A percentile compares a stretch with the other conserved stretches of the same genome.
These are phyloP conservation scores for Helostoma temminkii DNA, from an alignment of 2,797 vertebrate genomes.

Conservation along the genomic window DNA sequence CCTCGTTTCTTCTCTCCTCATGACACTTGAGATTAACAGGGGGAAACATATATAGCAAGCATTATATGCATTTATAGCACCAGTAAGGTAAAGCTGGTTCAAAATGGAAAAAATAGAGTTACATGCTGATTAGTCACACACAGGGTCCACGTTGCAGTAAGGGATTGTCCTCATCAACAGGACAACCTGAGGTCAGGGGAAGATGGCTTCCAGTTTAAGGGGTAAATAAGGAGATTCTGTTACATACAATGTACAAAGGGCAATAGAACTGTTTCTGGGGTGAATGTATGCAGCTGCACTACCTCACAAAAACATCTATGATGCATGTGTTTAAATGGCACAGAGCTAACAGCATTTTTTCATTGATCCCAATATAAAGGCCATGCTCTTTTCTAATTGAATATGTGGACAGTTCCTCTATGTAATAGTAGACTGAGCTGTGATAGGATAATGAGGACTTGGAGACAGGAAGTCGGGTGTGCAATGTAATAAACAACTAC, in stretches of 20 bases:
- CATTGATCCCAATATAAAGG: slow-evolving; percentile 47
- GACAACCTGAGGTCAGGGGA: slow-evolving; percentile 33
- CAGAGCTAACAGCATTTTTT: slow-evolving; percentile 42
- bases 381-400: slow-evolving; percentile 44
- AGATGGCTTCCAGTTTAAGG: slow-evolving; percentile 33
- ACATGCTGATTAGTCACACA: slow-evolving; percentile 9
- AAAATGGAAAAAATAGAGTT: slow-evolving; percentile 28
- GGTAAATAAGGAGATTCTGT: slow-evolving; percentile 67
- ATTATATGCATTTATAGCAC: slow-evolving; percentile 60
- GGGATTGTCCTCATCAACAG: slow-evolving; percentile 10
- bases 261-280: slow-evolving; percentile 43
- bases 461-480: slow-evolving; percentile 23
- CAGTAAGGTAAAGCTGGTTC: slow-evolving; percentile 21
- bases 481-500: slow-evolving; percentile 43
- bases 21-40: slow-evolving; percentile 29
- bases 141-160: slow-evolving; percentile 36
- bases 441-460: slow-evolving; percentile 38
- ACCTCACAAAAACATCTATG: slow-evolving; percentile 9
- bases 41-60: slow-evolving; percentile 32
- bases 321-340: neutral
- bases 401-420: slow-evolving; percentile 45
- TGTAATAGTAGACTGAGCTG: slow-evolving; percentile 45
- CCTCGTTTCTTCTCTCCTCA: slow-evolving; percentile 20
- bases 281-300: slow-evolving; percentile 28
- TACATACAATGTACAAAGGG: slow-evolving; percentile 56